Evolutionary conservation across 2,113 vertebrate genomes (phyloP), one percentile per base, ranked within the genome.

Genomic region (Hippopotamus amphibius): DNA sequence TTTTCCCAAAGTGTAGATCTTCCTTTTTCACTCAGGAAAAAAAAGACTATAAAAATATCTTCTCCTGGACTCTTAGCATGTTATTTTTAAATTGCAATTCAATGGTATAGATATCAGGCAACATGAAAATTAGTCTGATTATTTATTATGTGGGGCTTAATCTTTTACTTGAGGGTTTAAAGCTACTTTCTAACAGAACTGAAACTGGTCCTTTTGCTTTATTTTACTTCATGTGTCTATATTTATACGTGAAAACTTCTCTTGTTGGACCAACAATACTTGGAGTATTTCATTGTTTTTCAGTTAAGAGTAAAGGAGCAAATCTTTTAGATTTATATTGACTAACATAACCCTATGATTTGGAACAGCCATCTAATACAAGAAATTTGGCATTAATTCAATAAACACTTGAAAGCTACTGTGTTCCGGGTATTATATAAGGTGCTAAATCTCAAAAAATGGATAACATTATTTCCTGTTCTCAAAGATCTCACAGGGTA

Each of bases 41-140:
- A 66, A 77, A 83, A 72, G 26, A 21, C 33, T 72, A 88, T 15
- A 65, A 97, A 91, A 93, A 80, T 74, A 15, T 76, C 59, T 88
- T 85, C 5, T 41, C 71, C 26, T 53, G 26, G 8, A 57, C 22
- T 53, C 15, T 65, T 59, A 66, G 24, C 43, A 55, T 68, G 7
- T 11, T 76, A 6, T 69, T 53, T 76, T 85, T 80, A 69, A 88
- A 13, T 59, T 84, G 10, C 7, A 63, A 74, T 68, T 74, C 65
- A 68, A 74, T 68, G 19, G 17, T 74, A 16, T 30, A 72, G 77
- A 46, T 95, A 57, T 59, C 53, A 94, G 48, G n/a, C 7, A 86
- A 89, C 37, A 68, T 68, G 50, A 96, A 80, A 95, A 83, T 89
- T 93, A 92, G 12, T 76, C 19, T 84, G 37, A 69, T 90, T 30